Percentiles rank a stretch among this genome's conserved stretches.
Conservation (phyloP, 2,888 invertebrate genomes). For the Ophion slaviceki region DNA sequence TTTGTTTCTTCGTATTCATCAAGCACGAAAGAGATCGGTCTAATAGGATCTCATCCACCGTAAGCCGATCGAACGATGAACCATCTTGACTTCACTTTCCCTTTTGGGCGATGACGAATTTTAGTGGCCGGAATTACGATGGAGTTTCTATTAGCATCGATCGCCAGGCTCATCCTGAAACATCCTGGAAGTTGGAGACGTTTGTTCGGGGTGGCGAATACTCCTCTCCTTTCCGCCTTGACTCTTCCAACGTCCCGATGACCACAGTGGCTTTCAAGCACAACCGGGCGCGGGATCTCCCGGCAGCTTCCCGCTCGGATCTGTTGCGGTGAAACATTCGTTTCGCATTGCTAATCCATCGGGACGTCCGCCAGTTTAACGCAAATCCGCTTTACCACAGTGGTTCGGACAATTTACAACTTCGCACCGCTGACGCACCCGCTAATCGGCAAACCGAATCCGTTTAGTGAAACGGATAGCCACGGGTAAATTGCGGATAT, state of each 20-base stretch:
- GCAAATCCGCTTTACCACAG: neutral
- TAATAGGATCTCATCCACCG: neutral
- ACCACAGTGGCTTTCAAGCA: neutral
- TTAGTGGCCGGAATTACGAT: neutral
- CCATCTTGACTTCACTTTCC: conserved; percentile 10
- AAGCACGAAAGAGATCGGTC: neutral
- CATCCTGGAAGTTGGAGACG: neutral
- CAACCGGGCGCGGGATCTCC: too few species aligned
- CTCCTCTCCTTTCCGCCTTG: too few species aligned
- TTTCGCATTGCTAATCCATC: neutral
- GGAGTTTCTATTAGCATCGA: neutral
- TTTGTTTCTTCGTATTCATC: neutral
- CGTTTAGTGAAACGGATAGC: too few species aligned
- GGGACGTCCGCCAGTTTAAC: too few species aligned
- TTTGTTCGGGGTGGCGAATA: neutral
- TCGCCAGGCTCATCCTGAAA: neutral
- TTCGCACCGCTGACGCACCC: too few species aligned
- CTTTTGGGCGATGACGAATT: neutral
- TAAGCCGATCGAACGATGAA: neutral
- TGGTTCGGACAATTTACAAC: neutral
- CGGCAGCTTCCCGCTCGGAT: neutral
- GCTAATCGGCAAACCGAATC: too few species aligned
- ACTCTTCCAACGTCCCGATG: neutral
- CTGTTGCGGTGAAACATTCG: neutral
- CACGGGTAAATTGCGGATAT: too few species aligned